Evolutionary conservation across 2,888 invertebrate genomes (phyloP).

Genomic region (Nomada lathburiana): DNA sequence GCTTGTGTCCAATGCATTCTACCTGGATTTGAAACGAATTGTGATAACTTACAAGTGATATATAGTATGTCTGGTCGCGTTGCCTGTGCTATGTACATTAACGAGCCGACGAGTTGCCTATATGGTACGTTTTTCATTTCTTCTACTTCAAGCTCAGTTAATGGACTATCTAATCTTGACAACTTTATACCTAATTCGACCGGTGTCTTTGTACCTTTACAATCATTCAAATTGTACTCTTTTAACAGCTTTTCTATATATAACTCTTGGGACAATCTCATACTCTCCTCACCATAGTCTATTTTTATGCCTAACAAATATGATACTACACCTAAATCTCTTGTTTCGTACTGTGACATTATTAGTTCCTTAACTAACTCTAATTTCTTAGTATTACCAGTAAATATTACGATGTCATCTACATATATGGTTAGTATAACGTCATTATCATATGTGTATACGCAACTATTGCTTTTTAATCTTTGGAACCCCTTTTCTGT

Average conservation of each 20-base stretch:
- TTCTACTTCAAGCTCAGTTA: no score
- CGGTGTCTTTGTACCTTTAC: slow-evolving; percentile 16
- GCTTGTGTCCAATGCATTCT: slow-evolving; percentile 28
- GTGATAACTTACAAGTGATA: slow-evolving; percentile 6
- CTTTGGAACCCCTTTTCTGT: slow-evolving; percentile 15
- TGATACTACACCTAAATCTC: slow-evolving; percentile 32
- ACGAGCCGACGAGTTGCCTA: neutral
- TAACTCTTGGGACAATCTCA: slow-evolving; percentile 15
- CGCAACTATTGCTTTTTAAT: slow-evolving; percentile 9
- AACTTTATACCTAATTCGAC: slow-evolving; percentile 25
- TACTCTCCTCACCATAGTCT: neutral
- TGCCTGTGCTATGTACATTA: neutral
- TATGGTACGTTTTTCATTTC: slow-evolving; percentile 4
- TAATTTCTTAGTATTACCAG: neutral
- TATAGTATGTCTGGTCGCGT: slow-evolving; percentile 24
- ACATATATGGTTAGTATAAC: slow-evolving; percentile 28
- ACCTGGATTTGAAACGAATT: slow-evolving; percentile 18
- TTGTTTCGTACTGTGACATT: slow-evolving; percentile 23
- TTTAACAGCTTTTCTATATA: neutral
- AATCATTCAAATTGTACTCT: slow-evolving; percentile 10
- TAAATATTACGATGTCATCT: slow-evolving; percentile 29
- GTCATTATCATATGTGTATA: slow-evolving; percentile 7
- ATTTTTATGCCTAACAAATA: slow-evolving; percentile 41
- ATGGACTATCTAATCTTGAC: slow-evolving; percentile 3
- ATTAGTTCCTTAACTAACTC: slow-evolving; percentile 8